Percentiles rank a stretch among this genome's conserved stretches.
These are phyloP conservation scores for Heliconius cydno DNA, from an alignment of 2,888 invertebrate genomes.

Conservation along the genomic window DNA sequence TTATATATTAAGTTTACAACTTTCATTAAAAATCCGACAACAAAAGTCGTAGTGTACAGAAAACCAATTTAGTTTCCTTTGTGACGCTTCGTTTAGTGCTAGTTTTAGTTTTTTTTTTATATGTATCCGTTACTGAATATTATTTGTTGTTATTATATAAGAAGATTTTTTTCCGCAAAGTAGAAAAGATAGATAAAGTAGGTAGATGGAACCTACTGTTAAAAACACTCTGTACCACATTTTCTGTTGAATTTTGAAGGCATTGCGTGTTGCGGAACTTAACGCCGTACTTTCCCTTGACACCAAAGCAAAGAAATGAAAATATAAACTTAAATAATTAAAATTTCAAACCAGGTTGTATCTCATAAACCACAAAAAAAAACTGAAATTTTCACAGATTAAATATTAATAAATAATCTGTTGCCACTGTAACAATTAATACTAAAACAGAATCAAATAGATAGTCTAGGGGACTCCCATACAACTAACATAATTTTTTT, in stretches of 20 bases:
- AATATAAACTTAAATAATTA: no score
- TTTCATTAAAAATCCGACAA: conserved; percentile 40
- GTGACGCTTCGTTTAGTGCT: conserved; percentile 39
- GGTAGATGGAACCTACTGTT: no score
- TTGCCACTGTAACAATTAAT: no score
- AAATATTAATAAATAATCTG: no score
- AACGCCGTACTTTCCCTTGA: background rate
- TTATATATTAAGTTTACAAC: conserved; percentile 37
- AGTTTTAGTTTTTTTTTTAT: background rate
- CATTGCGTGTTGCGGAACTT: background rate
- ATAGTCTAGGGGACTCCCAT: background rate
- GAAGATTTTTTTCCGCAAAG: no score
- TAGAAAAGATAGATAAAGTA: background rate
- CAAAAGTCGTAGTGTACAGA: conserved; percentile 42
- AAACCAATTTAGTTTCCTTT: conserved; percentile 43
- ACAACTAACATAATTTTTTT: background rate
- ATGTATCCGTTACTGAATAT: background rate
- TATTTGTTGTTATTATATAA: background rate
- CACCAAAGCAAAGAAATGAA: no score
- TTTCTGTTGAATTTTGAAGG: no score
- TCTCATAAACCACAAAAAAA: no score
- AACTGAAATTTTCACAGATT: no score
- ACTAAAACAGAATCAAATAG: no score
- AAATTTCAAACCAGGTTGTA: no score
- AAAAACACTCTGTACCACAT: no score